Evolutionary conservation across 2,113 vertebrate genomes (phyloP), one percentile per base, ranked within the genome.

Genomic region (Megaceryle torquata): DNA sequence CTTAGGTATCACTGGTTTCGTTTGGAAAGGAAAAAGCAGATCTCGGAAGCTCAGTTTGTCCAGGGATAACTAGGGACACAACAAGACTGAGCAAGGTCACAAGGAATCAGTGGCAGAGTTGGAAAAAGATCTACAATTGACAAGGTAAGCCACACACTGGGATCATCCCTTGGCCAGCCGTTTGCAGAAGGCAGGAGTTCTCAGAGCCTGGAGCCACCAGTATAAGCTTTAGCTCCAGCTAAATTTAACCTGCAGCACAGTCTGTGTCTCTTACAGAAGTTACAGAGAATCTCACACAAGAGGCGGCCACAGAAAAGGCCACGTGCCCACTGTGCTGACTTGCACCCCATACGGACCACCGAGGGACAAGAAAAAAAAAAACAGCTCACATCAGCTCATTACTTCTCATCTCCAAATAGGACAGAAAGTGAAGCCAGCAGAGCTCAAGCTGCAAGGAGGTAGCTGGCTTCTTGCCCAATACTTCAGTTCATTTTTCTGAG

Each of bases 391-490:
- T n/a, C 46, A 70, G 68, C 60, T 92, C 41, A 51, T 83, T 63
- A 2, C 20, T 89, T 43, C 28, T 76, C 39, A 9, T 82, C 94
- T 86, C 69, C 76, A 96, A 94, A 82, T 8, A 29, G 79, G 78
- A 72, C 57, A 72, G 85, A 9, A 35, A 86, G 71, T 1, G 4
- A 14, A 95, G 72, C n/a, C 82, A 96, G 57, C 71, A 7, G 46
- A 77, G 67, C 72, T 82, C 20, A 18, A 25, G 68, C 81, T 86
- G 84, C 16, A 54, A 94, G 88, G 89, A 95, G 95, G 65, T 65
- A 57, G 50, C 72, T 95, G 95, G 90, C 93, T 84, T 3, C 77
- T 65, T 46, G 86, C 94, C 95, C 71, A 41, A 86, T 41, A 29
- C 95, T 80, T 89, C 10, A 4, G 63, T 93, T 86, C 65, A 8